Conservation (phyloP, 1,140 invertebrate genomes). For the Asobara japonica region DNA sequence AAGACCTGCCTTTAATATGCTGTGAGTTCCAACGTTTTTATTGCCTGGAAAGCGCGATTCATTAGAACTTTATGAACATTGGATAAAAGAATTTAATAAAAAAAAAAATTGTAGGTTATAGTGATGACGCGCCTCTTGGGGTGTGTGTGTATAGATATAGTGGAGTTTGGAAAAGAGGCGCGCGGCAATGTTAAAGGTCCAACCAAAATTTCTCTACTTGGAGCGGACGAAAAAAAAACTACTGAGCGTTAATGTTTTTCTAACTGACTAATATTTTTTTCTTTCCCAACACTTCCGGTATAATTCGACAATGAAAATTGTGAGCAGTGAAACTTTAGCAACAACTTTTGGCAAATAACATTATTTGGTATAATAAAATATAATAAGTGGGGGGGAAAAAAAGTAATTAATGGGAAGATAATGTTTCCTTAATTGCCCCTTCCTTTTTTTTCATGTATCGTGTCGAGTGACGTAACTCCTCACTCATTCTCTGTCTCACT, state of each 20-base stretch:
- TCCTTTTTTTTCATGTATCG: slow-evolving; percentile 29
- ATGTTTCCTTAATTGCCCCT: background rate
- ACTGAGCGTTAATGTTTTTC: too few relatives aligned
- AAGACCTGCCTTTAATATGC: background rate
- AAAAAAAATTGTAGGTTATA: slow-evolving; percentile 50
- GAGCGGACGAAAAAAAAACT: background rate
- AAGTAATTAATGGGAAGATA: background rate
- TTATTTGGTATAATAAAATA: background rate
- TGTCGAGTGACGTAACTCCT: slow-evolving; percentile 36
- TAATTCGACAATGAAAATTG: too few relatives aligned
- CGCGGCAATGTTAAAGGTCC: background rate
- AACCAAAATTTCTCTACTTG: background rate
- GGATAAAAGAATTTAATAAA: background rate
- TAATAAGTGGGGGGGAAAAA: background rate
- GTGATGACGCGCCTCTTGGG: slow-evolving; percentile 31
- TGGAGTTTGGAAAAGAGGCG: background rate
- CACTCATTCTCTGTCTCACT: background rate
- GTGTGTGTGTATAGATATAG: too few relatives aligned
- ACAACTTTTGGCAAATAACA: slow-evolving; percentile 14
- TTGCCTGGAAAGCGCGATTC: background rate
- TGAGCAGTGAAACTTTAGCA: slow-evolving; percentile 3
- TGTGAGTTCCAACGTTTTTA: background rate
- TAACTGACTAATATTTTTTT: too few relatives aligned
- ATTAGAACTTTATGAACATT: background rate
- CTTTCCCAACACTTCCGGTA: too few relatives aligned